phyloP scores from a whole-genome alignment of 92 coral and sea anemone species.

The Heteractis magnifica region DNA sequence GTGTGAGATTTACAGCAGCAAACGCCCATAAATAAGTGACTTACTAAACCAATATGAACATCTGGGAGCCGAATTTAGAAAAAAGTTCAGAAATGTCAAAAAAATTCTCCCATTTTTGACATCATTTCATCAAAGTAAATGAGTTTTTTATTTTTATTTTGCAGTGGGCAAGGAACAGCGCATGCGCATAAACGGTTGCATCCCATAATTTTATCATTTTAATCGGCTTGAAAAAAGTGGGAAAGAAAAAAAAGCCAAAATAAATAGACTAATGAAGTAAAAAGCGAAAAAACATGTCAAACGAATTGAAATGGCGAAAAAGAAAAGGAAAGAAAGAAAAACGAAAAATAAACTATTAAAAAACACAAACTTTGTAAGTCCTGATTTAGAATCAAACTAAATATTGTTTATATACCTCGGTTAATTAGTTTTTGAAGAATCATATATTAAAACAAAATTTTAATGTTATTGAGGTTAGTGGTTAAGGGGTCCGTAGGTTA shows the following conservation, averaged over 20 bases:
- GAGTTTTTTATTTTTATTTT: neutral
- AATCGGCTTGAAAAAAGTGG: neutral
- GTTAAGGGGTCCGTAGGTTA: no score
- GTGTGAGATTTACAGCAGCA: slow-evolving; percentile 72
- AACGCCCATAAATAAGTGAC: slow-evolving; percentile 71
- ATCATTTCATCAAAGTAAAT: neutral
- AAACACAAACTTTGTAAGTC: no score
- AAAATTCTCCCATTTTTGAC: neutral
- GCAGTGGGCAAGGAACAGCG: neutral
- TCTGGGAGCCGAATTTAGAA: neutral
- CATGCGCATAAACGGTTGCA: neutral
- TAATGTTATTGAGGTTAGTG: no score
- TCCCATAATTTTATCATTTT: neutral
- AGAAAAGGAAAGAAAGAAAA: neutral
- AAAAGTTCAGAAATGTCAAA: neutral
- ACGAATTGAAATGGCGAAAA: no score
- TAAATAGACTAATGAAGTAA: neutral
- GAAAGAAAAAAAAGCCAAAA: neutral
- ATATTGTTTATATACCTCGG: no score
- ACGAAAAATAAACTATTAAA: neutral
- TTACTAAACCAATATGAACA: neutral
- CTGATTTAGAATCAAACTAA: no score
- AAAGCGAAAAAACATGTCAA: neutral
- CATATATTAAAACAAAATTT: no score
- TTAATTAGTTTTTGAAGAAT: no score